Base-by-base conservation (phyloP, 2,888 invertebrate genomes). In the Stratiomys singularior region DNA sequence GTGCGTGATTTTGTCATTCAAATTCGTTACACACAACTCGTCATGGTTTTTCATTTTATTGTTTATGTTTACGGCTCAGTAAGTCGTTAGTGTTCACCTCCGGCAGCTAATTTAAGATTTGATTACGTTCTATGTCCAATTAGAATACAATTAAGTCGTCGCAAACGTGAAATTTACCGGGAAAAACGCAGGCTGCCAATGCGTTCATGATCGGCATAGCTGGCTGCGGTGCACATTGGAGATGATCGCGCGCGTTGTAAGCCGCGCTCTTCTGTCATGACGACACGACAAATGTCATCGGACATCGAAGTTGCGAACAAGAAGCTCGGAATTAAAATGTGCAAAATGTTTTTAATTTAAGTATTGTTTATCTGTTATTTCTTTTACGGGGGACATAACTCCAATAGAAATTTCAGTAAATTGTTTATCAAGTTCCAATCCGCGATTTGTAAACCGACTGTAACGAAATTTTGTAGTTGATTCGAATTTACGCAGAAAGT, bases 211-310 rank as follows among this genome's bases (percentile, higher is more conserved):
- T 37, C 37, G 5, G 37, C 9, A 37, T 5, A 37, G 37, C 37
- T 5, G 52, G 3, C 7, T 4, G 52, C 15, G 52, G 7, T 37
- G 52, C 52, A 52, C 4, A 23, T 28, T 3, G 9, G 64, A 3
- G 28, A n/a, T 3, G 64, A 64, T 64, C 64, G 64, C 64, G 64
- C 64, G 28, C 27, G 64, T 30, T 64, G 11, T 15, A 64, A 25
- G 2, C 60, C 1, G 11, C 30, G 64, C 30, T 30, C 28, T 2
- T 28, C 64, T 64, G 64, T 64, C 64, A 64, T 64, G 64, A 64
- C 64, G n/a, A 30, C 64, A 30, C 64, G n/a, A 27, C 28, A 64
- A 64, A 64, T 30, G 64, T 64, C 64, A 64, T 11, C 5, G 28
- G 28, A 28, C 64, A 18, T 9, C 64, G 25, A 60, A 21, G 23